These are phyloP conservation scores for Neocrepidodera transversa DNA, from an alignment of 2,888 invertebrate genomes.

Conservation along the genomic window DNA sequence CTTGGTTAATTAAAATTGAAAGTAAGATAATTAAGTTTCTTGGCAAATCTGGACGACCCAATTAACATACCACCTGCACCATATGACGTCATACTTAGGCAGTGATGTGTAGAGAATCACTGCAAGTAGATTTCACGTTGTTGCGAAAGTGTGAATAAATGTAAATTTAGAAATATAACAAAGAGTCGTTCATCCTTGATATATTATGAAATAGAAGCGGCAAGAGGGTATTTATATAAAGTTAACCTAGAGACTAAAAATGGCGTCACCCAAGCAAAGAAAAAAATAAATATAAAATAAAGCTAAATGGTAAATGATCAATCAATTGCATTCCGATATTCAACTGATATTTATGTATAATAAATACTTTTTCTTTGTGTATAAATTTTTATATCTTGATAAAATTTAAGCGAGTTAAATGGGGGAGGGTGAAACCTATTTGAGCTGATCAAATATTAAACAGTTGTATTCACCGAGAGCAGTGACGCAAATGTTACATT, in stretches of 20 bases:
- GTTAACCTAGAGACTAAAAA: no score
- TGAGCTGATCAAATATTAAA: conserved; percentile 54
- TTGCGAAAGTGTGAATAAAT: conserved; percentile 16
- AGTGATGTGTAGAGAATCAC: conserved; percentile 17
- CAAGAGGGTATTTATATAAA: no score
- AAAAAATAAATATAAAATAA: no score
- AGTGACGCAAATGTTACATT: conserved; percentile 37
- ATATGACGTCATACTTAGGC: conserved; percentile 9
- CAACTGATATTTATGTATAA: no score
- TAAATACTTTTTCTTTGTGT: no score
- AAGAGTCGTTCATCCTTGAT: no score
- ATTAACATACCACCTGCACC: conserved; percentile 22
- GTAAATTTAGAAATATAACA: background rate
- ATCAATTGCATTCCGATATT: no score
- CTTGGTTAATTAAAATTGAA: conserved; percentile 17
- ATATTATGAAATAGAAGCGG: no score
- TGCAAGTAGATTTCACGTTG: conserved; percentile 16
- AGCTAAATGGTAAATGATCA: no score
- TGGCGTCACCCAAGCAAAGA: no score
- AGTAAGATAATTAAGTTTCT: conserved; percentile 22
- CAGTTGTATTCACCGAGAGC: conserved; percentile 42
- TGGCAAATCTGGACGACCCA: conserved; percentile 22
- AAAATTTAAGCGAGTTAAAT: conserved; percentile 1
- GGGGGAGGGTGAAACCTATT: conserved; percentile 51
- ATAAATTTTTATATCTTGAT: no score